Base-by-base conservation (phyloP, 92 coral and sea anemone species). In the Siderastrea radians region DNA sequence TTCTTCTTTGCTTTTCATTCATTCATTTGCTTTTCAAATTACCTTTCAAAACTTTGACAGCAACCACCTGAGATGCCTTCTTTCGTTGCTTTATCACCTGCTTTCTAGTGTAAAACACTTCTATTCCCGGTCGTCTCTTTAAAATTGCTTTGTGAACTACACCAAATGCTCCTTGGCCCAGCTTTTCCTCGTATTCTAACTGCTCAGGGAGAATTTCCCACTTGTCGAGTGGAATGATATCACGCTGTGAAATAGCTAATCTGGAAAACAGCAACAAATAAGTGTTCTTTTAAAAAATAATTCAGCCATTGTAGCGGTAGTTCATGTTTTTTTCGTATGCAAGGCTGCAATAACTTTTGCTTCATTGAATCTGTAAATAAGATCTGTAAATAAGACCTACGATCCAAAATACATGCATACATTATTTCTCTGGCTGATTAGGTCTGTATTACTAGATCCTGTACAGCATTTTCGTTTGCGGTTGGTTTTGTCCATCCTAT, bases 11-110 rank as follows among this genome's bases (percentile, higher is more conserved):
- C 6, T 11, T 63, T 63, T 63, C 8, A 7, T 15, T n/a, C 7
- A 12, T 15, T n/a, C n/a, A n/a, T n/a, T n/a, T n/a, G n/a, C n/a
- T 3, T 3, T 63, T 0, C 6, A 15, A n/a, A 7, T 3, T 66
- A 66, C 70, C 70, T 66, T 66, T 44, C 70, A 66, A 38, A 7
- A 26, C 70, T 66, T 66, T 66, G 70, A 66, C 70, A 7, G 48
- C 48, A 66, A 66, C 70, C 70, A 38, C 70, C 48, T 66, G 45
- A 14, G 45, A 66, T 26, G 45, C 38, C 47, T 66, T 43, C 71
- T 66, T 43, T 26, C 8, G 12, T 11, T 26, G 38, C 38, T 26
- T 26, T 26, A 26, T 13, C 12, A 66, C 46, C 43, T 4, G 46
- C 46, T 66, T 9, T 19, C 3, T 38, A 17, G 9, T 66, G 48